phyloP scores from a whole-genome alignment of 2,888 invertebrate genomes.

The Folsomia candida region DNA sequence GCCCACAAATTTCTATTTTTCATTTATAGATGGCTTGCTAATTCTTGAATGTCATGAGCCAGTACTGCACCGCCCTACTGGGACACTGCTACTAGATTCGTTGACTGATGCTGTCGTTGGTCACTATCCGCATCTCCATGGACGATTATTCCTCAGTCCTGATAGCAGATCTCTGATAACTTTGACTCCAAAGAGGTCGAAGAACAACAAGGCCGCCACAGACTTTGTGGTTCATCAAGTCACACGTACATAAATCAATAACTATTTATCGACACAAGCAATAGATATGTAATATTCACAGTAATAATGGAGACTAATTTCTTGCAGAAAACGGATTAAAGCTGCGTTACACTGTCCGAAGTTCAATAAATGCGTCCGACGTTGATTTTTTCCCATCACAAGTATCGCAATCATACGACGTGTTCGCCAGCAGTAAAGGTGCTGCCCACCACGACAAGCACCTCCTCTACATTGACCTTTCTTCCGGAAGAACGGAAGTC shows the following conservation, averaged over 20 bases:
- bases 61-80: constrained; percentile 63
- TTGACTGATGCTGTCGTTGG: constrained; percentile 69
- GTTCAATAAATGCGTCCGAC: constrained; percentile 69
- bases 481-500: constrained; percentile 69
- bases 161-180: constrained; percentile 69
- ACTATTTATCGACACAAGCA: too few relatives aligned
- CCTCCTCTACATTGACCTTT: constrained; percentile 67
- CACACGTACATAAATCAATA: too few relatives aligned
- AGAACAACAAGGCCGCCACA: too few relatives aligned
- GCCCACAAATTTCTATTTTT: constrained; percentile 11
- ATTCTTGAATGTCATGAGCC: constrained; percentile 70
- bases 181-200: too few relatives aligned
- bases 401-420: constrained; percentile 69
- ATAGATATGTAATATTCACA: too few relatives aligned
- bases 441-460: constrained; percentile 69
- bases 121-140: constrained; percentile 62
- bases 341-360: constrained; percentile 71
- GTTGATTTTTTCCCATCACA: constrained; percentile 71
- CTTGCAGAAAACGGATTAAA: constrained; percentile 65
- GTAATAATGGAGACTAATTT: too few relatives aligned
- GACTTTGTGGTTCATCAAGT: too few relatives aligned
- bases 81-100: constrained; percentile 70
- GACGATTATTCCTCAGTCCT: constrained; percentile 67
- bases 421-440: too few relatives aligned
- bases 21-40: constrained; percentile 64